A percentile compares a stretch with the other conserved stretches of the same genome.
Conservation (phyloP, 2,888 invertebrate genomes). For the Ligdia adustata region DNA sequence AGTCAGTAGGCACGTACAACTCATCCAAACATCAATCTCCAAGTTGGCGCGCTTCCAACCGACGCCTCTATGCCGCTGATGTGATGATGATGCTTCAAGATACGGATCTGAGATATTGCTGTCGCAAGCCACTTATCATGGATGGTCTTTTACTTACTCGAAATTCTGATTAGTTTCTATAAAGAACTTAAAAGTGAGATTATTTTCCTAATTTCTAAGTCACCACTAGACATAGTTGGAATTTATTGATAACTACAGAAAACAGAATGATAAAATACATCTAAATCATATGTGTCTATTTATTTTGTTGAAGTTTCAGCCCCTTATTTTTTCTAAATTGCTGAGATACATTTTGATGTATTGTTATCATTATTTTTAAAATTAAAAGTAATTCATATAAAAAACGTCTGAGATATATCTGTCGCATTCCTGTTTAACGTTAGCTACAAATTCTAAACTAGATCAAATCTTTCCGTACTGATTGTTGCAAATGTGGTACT, state of each 20-base stretch:
- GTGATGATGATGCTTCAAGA: slow-evolving; percentile 32
- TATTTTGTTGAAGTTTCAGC: too few species aligned
- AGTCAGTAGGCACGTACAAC: neutral
- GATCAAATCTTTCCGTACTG: slow-evolving; percentile 10
- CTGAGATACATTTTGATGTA: too few species aligned
- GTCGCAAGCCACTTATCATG: slow-evolving; percentile 13
- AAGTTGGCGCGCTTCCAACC: slow-evolving; percentile 32
- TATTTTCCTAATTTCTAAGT: too few species aligned
- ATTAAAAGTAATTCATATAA: too few species aligned
- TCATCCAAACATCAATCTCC: slow-evolving; percentile 26
- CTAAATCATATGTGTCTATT: too few species aligned
- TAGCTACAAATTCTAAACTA: slow-evolving; percentile 2
- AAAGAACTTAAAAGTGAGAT: too few species aligned
- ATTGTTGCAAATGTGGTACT: neutral
- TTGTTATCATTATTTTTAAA: too few species aligned
- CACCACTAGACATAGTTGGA: too few species aligned
- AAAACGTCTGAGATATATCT: slow-evolving; percentile 25
- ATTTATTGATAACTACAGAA: too few species aligned
- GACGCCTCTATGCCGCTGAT: slow-evolving; percentile 27
- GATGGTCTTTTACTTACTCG: slow-evolving; percentile 6
- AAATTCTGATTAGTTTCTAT: too few species aligned
- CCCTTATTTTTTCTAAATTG: too few species aligned
- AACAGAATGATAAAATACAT: too few species aligned
- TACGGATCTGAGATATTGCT: slow-evolving; percentile 24
- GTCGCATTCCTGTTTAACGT: slow-evolving; percentile 8